Percentiles rank a stretch among this genome's conserved stretches.
These are phyloP conservation scores for Fabriciana adippe DNA, from an alignment of 2,888 invertebrate species.

Conservation along the genomic window DNA sequence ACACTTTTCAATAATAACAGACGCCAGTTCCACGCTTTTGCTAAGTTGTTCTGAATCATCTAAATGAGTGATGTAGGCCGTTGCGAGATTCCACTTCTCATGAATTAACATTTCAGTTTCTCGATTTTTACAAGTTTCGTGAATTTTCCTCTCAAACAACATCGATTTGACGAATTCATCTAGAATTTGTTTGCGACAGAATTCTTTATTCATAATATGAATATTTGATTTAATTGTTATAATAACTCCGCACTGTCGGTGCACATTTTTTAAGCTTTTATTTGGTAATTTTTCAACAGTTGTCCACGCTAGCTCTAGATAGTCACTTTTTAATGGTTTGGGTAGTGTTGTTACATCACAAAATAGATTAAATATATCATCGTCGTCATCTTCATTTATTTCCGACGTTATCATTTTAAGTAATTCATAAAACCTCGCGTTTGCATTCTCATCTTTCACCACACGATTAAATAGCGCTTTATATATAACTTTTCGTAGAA, in stretches of 20 bases:
- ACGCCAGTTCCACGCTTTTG: constrained; percentile 25
- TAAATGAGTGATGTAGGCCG: constrained; percentile 35
- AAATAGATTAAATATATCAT: constrained; percentile 49
- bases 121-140: constrained; percentile 15
- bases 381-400: constrained; percentile 54
- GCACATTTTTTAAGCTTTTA: constrained; percentile 43
- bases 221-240: constrained; percentile 43
- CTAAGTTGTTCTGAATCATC: constrained; percentile 13
- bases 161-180: constrained; percentile 47
- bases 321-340: constrained; percentile 43
- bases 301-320: constrained; percentile 49
- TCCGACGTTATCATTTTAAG: constrained; percentile 51
- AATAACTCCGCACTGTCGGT: constrained; percentile 44
- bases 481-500: constrained; percentile 53
- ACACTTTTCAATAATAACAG: constrained; percentile 21
- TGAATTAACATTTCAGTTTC: constrained; percentile 38
- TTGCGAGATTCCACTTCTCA: constrained; percentile 47
- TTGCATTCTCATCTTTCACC: constrained; percentile 38
- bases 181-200: constrained; percentile 45
- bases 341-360: constrained; percentile 43
- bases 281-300: constrained; percentile 49
- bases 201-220: constrained; percentile 45
- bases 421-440: constrained; percentile 47
- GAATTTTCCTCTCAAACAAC: constrained; percentile 41
- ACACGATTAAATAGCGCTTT: constrained; percentile 50